Percentiles rank a stretch among this genome's conserved stretches.
Conservation (phyloP, 2,888 invertebrate genomes). For the Beris chalybata region DNA sequence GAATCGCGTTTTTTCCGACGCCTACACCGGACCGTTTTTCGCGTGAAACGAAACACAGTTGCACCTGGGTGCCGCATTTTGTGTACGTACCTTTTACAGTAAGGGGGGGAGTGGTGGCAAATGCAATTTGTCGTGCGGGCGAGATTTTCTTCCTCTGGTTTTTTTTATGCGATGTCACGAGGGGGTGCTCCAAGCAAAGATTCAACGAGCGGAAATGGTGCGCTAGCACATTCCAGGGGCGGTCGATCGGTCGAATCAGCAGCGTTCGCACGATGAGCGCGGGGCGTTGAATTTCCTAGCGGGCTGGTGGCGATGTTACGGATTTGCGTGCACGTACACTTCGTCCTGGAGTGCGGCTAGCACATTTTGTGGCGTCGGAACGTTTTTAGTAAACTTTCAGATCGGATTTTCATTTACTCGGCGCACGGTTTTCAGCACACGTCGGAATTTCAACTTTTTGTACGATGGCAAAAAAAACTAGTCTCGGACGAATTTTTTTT, state of each 20-base stretch:
- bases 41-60: neutral
- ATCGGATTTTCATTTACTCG: neutral
- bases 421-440: constrained; percentile 6
- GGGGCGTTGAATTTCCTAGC: neutral
- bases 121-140: too few relatives aligned
- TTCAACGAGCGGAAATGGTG: too few relatives aligned
- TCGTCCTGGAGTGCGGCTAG: neutral
- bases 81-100: too few relatives aligned
- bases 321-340: neutral
- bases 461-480: neutral
- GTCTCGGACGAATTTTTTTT: neutral
- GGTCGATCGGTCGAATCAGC: too few relatives aligned
- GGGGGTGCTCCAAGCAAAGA: too few relatives aligned
- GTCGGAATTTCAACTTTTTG: constrained; percentile 3
- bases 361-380: neutral
- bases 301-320: neutral
- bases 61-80: neutral
- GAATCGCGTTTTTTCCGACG: too few relatives aligned
- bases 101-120: too few relatives aligned
- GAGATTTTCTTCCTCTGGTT: too few relatives aligned
- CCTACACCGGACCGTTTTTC: too few relatives aligned
- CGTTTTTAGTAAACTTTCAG: neutral
- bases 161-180: too few relatives aligned
- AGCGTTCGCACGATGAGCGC: neutral
- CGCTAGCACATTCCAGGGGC: too few relatives aligned